Evolutionary conservation across 2,888 invertebrate genomes (phyloP), one percentile per base, ranked within the genome.

Genomic region (Perdita meconis): DNA sequence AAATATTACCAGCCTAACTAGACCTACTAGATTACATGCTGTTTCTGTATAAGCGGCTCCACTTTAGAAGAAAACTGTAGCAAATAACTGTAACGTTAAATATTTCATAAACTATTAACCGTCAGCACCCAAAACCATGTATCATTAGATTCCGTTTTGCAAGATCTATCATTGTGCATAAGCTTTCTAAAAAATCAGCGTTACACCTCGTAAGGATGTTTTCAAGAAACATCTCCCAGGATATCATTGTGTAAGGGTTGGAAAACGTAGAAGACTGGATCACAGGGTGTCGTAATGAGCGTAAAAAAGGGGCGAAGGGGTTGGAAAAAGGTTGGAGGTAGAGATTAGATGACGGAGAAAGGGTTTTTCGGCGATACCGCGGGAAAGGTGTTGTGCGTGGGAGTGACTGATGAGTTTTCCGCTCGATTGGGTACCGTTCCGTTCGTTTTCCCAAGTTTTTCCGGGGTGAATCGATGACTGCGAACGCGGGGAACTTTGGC

Each of bases 391-490:
- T 78, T 83, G 80, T 76, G 75, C 63, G 76, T 72, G 68, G 47
- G 69, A 75, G 81, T 81, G 86, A 82, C 86, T 87, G 84, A 87
- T 87, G 86, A 87, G 87, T 87, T 87, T 87, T 87, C 86, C 86
- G 87, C 86, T 87, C 87, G 87, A 87, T 87, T 82, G 86, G 82
- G 75, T 60, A 67, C 73, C 82, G 61, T 78, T 76, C n/a, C 64
- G 73, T 66, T 75, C 85, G 79, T 81, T 82, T 80, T 83, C 81
- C 63, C 64, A 68, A 64, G 73, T 79, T 73, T 66, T 64, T 67
- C 67, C 66, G 22, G 24, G 36, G 26, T 42, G 69, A 53, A 19
- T 10, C 47, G 22, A 47, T 47, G 47, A 19, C 63, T n/a, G n/a
- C n/a, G n/a, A n/a, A n/a, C n/a, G n/a, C n/a, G n/a, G n/a, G n/a